Base-by-base conservation (phyloP, 2,888 invertebrate species). In the Parapristionchus giblindavisi region DNA sequence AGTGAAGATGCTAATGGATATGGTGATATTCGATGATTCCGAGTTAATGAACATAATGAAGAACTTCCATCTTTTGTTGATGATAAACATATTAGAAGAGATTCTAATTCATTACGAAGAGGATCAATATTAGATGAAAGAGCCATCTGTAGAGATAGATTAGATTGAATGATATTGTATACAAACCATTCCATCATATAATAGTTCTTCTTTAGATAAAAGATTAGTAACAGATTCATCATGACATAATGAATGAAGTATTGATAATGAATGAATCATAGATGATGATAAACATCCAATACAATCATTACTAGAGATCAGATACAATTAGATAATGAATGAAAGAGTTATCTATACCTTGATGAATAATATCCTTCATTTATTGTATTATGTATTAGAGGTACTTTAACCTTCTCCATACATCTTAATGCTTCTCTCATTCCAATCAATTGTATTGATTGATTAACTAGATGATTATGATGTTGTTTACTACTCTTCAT, bases 271-370 rank as follows among this genome's bases (percentile, higher is more conserved):
- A 32, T 71, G 70, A n/a, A 71, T 38, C 27, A 71, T 56, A 3
- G 56, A 54, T 17, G 70, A 56, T 11, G 56, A 24, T 38, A 71
- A 56, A 29, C 70, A 71, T 3, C 70, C 70, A n/a, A 71, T 54
- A 52, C 70, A 71, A n/a, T 40, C 70, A 14, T 21, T n/a, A 21
- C 40, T 32, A 71, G 56, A 52, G 51, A 36, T 34, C 11, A 54
- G 8, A 36, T 17, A 1, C 14, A 29, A 1, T 5, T 52, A n/a
- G 27, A 24, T 21, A 52, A 52, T 4, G 4, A 3, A 52, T 21
- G 24, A 8, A 3, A 52, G 14, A 14, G 24, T 14, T n/a, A n/a
- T n/a, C n/a, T 5, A 17, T 29, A 65, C 63, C 63, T 43, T 11
- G 63, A 24, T 29, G 40, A 43, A n/a, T 65, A 65, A 36, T 36